Conservation (phyloP, 2,797 vertebrate genomes). For the Microctenopoma steveboyesi region DNA sequence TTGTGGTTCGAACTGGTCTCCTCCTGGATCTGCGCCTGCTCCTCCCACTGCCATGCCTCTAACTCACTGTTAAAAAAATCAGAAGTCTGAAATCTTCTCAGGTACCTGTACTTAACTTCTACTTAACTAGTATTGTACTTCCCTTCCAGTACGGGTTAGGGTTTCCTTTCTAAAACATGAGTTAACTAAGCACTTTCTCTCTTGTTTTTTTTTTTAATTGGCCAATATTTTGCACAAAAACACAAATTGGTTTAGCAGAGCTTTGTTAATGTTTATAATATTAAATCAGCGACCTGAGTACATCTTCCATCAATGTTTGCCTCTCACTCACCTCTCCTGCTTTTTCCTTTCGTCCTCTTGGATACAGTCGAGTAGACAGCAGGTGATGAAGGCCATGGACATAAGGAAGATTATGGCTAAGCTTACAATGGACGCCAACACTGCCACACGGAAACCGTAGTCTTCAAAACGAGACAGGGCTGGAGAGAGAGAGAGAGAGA, state of each 20-base stretch:
- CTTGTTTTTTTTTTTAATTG: too few relatives aligned
- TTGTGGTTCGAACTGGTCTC: slow-evolving; percentile 76
- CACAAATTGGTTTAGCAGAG: not conserved
- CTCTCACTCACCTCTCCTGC: slow-evolving; percentile 67
- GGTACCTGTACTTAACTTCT: too few relatives aligned
- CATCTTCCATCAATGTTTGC: not conserved
- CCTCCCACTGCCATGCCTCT: slow-evolving; percentile 84
- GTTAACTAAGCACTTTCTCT: too few relatives aligned
- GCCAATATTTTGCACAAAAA: too few relatives aligned
- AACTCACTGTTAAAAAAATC: slow-evolving; percentile 75
- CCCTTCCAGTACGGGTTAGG: too few relatives aligned
- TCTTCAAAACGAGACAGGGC: slow-evolving; percentile 83
- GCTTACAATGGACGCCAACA: slow-evolving; percentile 91
- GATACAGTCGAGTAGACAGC: slow-evolving; percentile 89
- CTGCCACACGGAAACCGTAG: slow-evolving; percentile 90
- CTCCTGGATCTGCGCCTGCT: slow-evolving; percentile 78
- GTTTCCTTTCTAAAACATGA: too few relatives aligned
- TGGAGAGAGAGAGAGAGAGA: slow-evolving; percentile 53
- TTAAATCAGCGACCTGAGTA: too few relatives aligned
- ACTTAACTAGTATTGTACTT: not conserved
- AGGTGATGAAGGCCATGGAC: slow-evolving; percentile 92
- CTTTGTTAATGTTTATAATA: not conserved
- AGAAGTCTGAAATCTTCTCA: too few relatives aligned
- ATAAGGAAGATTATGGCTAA: slow-evolving; percentile 90
- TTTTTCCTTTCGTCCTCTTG: slow-evolving; percentile 83